Evolutionary conservation across 2,797 vertebrate genomes (phyloP), one percentile per base, ranked within the genome.

Genomic region (Aulostomus chinensis): DNA sequence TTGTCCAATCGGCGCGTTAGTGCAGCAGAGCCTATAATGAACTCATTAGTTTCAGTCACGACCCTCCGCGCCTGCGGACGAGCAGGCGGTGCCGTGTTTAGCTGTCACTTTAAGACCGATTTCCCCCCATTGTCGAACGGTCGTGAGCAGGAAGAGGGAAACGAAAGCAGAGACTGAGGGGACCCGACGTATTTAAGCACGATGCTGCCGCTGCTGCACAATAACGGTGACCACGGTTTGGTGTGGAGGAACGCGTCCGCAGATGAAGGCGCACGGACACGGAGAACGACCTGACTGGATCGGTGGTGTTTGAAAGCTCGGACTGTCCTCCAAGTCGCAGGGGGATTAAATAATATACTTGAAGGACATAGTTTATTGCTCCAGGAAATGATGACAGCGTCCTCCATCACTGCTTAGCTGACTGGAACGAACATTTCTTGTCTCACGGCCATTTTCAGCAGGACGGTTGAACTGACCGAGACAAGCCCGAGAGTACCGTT

Each of bases 131-230:
- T 95, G 96, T 97, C 92, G 92, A 92, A 91, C 87, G 90, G 93
- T 93, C 93, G 95, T 93, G 94, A 95, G 93, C 94, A 98, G 96
- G 97, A 97, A 98, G 94, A 92, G 93, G 93, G 93, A 96, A 94
- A 94, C 92, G 94, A 95, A 93, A 94, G 91, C 93, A 81, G 87
- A 92, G 89, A 75, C 64, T 38, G 64, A 73, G 70, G 58, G 52
- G 76, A 81, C 60, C 52, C 57, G 62, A 67, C 63, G 83, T 77
- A 85, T 89, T 89, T 88, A 87, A 88, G 78, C 80, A 77, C 85
- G 73, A 70, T 87, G 83, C 74, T 64, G 67, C 51, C 33, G 36
- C 61, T 5, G 45, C 36, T 9, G 57, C 26, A 3, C 18, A 11
- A 6, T 8, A 10, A 11, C 25, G 24, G 22, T 8, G 4, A 8